A percentile compares a stretch with the other conserved stretches of the same genome.
These are phyloP conservation scores for Lagodon rhomboides DNA, from an alignment of 2,797 vertebrate genomes.

Conservation along the genomic window DNA sequence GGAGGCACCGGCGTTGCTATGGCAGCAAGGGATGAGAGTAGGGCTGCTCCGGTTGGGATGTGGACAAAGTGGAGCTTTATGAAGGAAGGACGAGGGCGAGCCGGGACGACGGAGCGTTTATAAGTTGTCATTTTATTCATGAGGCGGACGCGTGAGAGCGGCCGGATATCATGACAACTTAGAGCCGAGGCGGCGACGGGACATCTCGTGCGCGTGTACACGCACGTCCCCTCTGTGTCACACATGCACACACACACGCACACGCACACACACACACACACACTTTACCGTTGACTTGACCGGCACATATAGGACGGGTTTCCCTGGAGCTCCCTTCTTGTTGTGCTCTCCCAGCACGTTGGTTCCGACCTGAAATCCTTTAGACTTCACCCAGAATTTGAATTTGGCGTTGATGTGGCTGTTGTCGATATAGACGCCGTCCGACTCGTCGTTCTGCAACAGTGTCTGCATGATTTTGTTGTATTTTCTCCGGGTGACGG, in stretches of 20 bases:
- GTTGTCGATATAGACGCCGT: constrained; percentile 89
- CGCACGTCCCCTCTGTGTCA: constrained; percentile 26
- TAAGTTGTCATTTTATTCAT: constrained; percentile 63
- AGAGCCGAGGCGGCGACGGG: constrained; percentile 71
- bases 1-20: constrained; percentile 89
- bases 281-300: constrained; percentile 92
- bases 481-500: constrained; percentile 97
- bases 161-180: constrained; percentile 69
- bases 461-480: constrained; percentile 96
- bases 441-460: constrained; percentile 91
- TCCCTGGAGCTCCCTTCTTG: constrained; percentile 87
- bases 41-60: constrained; percentile 82
- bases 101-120: constrained; percentile 56
- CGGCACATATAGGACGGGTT: constrained; percentile 94
- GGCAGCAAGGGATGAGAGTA: constrained; percentile 86
- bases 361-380: constrained; percentile 96
- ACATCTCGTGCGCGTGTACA: constrained; percentile 67
- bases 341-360: constrained; percentile 88
- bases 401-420: constrained; percentile 97
- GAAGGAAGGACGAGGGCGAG: constrained; percentile 58
- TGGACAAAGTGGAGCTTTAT: constrained; percentile 80
- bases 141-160: constrained; percentile 53
- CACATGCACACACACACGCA: constrained; percentile 36
- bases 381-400: constrained; percentile 99
- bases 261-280: constrained; percentile 46